Base-by-base conservation (phyloP, 2,797 vertebrate genomes). In the Muscicapa striata region DNA sequence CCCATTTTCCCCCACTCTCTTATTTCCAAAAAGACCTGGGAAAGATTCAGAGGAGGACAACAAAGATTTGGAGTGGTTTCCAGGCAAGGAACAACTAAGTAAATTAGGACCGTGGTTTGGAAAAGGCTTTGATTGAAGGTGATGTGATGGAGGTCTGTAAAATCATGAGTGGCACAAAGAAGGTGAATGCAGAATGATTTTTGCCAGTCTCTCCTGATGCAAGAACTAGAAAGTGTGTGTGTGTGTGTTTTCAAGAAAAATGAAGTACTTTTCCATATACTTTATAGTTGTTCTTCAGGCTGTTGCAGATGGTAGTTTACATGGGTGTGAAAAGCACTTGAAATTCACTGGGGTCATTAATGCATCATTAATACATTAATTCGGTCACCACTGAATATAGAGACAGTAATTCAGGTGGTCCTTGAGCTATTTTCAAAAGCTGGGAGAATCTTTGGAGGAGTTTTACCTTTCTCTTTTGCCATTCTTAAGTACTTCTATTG, bases 61-160 rank as follows among this genome's bases (percentile, higher is more conserved):
- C 38, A 64, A 93, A 88, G 58, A 75, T 54, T 62, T 68, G 64
- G 41, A 88, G 73, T 81, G 20, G 29, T 93, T 92, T 81, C 54
- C 18, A 30, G 78, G 58, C 55, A 64, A 84, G 68, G 34, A 91
- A 70, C 61, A 74, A 29, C 84, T 61, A 74, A 57, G n/a, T 77
- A 93, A 94, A 85, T 93, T 87, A 77, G 26, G 20, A 58, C 64
- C 61, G 48, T 64, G 61, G 78, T 89, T 92, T 90, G 78, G 77
- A 77, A 80, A 74, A 85, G 68, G 52, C 34, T 76, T 89, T 87
- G 93, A 80, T 93, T 94, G 91, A 68, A 85, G 58, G 15, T 80
- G 75, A 57, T 82, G 59, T 79, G 48, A 63, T 80, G 41, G 63
- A 89, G 64, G 45, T 83, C 78, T 94, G 1, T 89, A 38, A 93